Conservation (phyloP, 1,140 invertebrate genomes). For the Camponotus vicinus region DNA sequence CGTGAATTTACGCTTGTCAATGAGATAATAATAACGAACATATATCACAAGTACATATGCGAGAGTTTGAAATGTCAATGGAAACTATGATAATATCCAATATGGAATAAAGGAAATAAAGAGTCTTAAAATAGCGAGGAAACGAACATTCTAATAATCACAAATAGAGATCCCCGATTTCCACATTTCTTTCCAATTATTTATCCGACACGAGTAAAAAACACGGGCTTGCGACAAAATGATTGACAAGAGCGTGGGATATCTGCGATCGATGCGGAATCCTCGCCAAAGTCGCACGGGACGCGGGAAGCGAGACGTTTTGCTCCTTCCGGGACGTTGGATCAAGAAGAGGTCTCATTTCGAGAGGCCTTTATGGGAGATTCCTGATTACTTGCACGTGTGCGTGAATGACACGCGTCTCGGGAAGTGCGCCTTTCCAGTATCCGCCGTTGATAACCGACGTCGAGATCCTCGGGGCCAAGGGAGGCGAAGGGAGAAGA, state of each 20-base stretch:
- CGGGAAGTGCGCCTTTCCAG: constrained; percentile 40
- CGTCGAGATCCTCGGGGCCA: neutral
- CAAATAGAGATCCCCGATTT: neutral
- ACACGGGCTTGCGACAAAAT: neutral
- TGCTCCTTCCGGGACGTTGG: constrained; percentile 24
- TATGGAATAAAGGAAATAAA: neutral
- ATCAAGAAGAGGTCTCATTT: neutral
- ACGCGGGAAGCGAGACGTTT: constrained; percentile 33
- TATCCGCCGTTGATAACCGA: constrained; percentile 43
- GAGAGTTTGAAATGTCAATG: neutral
- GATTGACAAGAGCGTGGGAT: neutral
- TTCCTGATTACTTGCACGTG: constrained; percentile 1
- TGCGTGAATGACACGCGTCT: constrained; percentile 17
- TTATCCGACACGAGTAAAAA: neutral
- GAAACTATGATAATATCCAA: neutral
- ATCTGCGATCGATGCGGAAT: neutral
- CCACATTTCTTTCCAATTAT: neutral
- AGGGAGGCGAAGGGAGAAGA: neutral
- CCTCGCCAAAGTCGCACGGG: constrained; percentile 12
- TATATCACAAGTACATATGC: neutral
- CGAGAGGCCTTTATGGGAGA: constrained; percentile 4
- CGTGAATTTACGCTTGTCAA: constrained; percentile 74
- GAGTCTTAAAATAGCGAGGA: neutral
- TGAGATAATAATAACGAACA: neutral
- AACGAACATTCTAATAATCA: neutral